Evolutionary conservation across 64 coral and sea anemone species (phyloP), one percentile per base, ranked within the genome.

Genomic region (Porites australiensis): DNA sequence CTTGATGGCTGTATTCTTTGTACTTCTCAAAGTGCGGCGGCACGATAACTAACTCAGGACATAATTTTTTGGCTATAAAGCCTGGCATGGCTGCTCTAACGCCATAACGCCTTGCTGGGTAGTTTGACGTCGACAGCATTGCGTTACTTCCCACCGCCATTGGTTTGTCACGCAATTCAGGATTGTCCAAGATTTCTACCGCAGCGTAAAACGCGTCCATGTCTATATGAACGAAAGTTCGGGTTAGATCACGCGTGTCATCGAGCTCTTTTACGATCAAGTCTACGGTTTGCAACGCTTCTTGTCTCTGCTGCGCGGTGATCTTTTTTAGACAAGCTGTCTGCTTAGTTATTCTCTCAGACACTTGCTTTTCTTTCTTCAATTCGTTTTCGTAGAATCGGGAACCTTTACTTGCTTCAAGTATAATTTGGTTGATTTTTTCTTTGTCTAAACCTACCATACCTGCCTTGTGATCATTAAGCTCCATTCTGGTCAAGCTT

Each of bases 161-260:
- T 3, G 98, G 98, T 54, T 89, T 99, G 71, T 93, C 90, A 61
- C 85, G 82, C 77, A 99, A 85, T 58, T 47, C 90, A 18, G 94
- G 98, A 18, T 99, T 93, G 53, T 99, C 98, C 70, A 95, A 74
- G 91, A 96, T 99, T 81, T 99, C 98, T 5, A 99, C 98, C 19
- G 98, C 94, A 14, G 98, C 98, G 89, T 94, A 99, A 71, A 99
- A 99, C 2, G 98, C 98, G 75, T 99, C 98, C 98, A 99, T 99
- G 50, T 99, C 98, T 49, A 99, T 92, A 37, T 99, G 98, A 74
- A 99, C 89, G 65, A 99, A 94, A 37, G 89, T 88, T 75, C 98
- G 98, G 53, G 86, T 90, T 64, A 99, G 79, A 70, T 99, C 98
- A 27, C 98, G 98, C 58, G 76, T 77, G 18, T 89, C 69, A 37